A percentile compares a stretch with the other conserved stretches of the same genome.
Conservation (phyloP, 1,140 invertebrate species). For the Lasioglossum baleicum region DNA sequence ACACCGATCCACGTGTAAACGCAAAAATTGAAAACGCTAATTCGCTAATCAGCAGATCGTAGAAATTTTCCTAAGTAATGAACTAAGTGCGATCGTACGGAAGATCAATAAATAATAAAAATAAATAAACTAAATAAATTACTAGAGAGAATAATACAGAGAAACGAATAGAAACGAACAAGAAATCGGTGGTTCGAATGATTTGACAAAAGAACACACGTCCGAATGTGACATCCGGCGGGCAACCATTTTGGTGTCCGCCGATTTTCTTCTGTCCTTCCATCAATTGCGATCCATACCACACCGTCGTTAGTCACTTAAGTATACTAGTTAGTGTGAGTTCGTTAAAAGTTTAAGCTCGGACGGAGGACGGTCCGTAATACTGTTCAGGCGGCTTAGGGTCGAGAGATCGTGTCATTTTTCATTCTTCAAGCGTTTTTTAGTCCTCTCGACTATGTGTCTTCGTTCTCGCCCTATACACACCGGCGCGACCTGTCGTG, state of each 20-base stretch:
- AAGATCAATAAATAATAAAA: conserved; percentile 25
- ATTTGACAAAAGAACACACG: background rate
- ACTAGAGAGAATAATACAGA: conserved; percentile 8
- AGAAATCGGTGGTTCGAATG: too few species aligned
- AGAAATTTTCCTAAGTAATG: background rate
- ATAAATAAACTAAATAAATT: conserved; percentile 24
- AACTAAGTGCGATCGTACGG: background rate
- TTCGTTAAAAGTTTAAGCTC: conserved; percentile 59
- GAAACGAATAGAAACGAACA: conserved; percentile 19
- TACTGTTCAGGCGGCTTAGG: conserved; percentile 56
- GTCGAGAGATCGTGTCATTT: conserved; percentile 51
- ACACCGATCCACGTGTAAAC: background rate
- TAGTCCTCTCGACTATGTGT: conserved; percentile 26
- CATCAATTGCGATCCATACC: background rate
- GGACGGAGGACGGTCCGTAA: conserved; percentile 65
- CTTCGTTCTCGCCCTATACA: conserved; percentile 38
- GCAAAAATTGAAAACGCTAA: background rate
- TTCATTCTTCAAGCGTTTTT: conserved; percentile 17
- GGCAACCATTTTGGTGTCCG: background rate
- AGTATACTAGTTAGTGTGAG: conserved; percentile 41
- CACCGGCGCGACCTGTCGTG: conserved; percentile 11
- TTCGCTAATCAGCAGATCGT: too few species aligned
- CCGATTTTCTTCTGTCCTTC: background rate
- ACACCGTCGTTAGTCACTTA: conserved; percentile 35
- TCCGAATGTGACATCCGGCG: background rate